Conservation (phyloP, 2,888 invertebrate genomes). For the Philereme vetulata region DNA sequence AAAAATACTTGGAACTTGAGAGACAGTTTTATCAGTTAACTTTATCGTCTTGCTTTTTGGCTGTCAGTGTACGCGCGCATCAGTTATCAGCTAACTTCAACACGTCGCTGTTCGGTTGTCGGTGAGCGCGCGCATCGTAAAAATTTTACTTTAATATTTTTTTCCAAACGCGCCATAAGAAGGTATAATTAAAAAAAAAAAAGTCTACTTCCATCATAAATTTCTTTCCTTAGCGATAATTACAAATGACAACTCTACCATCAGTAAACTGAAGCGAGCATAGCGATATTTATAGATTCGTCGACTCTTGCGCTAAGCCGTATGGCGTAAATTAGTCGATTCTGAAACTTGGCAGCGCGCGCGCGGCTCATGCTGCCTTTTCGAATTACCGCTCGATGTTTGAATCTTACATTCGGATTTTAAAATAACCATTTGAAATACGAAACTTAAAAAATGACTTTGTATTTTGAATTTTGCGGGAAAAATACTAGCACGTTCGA, state of each 20-base stretch:
- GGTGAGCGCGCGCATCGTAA: no score
- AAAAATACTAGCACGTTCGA: background rate
- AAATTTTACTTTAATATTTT: no score
- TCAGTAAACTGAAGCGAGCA: conserved; percentile 12
- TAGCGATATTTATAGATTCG: conserved; percentile 65
- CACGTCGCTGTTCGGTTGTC: no score
- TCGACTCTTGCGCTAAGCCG: conserved; percentile 50
- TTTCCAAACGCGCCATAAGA: no score
- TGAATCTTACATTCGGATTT: conserved; percentile 30
- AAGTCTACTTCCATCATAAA: no score
- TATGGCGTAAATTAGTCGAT: conserved; percentile 57
- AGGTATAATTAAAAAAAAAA: no score
- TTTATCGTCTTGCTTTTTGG: no score
- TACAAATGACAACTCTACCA: conserved; percentile 7
- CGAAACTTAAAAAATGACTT: background rate
- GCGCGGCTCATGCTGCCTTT: conserved; percentile 43
- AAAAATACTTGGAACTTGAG: no score
- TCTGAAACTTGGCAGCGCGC: conserved; percentile 61
- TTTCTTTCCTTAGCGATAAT: background rate
- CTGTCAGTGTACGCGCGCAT: no score
- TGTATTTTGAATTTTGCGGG: background rate
- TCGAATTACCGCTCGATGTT: conserved; percentile 38
- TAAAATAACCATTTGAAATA: background rate
- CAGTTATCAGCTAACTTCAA: no score
- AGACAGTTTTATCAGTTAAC: no score